phyloP scores from a whole-genome alignment of 2,113 vertebrate species.

The Actinemys pallida region DNA sequence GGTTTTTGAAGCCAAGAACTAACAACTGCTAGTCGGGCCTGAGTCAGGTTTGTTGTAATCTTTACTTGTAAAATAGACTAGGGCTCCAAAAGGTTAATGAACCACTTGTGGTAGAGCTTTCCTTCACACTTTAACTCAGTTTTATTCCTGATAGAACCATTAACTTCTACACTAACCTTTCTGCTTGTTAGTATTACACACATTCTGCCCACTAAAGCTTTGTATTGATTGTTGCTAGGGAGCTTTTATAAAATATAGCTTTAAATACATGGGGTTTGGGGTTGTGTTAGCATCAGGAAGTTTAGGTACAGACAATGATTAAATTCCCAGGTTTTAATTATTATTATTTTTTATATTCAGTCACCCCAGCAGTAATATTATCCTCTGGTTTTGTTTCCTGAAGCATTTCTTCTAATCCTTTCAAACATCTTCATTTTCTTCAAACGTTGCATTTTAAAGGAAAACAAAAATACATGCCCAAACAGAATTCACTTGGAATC shows the following conservation, averaged over 20 bases:
- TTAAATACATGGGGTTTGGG: conserved; percentile 72
- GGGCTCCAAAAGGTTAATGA: conserved; percentile 95
- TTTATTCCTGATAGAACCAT: conserved; percentile 95
- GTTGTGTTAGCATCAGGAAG: conserved; percentile 51
- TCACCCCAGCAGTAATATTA: conserved; percentile 4
- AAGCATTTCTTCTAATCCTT: neutral
- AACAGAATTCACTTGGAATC: neutral
- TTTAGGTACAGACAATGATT: conserved; percentile 68
- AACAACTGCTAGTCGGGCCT: conserved; percentile 65
- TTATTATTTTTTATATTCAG: conserved; percentile 45
- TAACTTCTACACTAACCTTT: conserved; percentile 93
- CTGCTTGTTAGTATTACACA: conserved; percentile 90
- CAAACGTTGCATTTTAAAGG: neutral
- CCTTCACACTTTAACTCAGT: conserved; percentile 90
- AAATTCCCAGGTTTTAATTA: conserved; percentile 59
- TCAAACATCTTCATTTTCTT: neutral
- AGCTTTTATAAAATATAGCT: conserved; percentile 80
- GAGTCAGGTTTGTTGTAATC: conserved; percentile 79
- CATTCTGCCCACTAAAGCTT: conserved; percentile 90
- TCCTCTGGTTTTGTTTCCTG: conserved; percentile 19
- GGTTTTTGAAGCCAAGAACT: conserved; percentile 57
- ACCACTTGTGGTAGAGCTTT: conserved; percentile 93
- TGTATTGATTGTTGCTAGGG: conserved; percentile 87
- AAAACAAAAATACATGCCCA: neutral
- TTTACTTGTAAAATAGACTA: conserved; percentile 80